phyloP scores from a whole-genome alignment of 1,140 invertebrate genomes.

The Drosophila setifemur region DNA sequence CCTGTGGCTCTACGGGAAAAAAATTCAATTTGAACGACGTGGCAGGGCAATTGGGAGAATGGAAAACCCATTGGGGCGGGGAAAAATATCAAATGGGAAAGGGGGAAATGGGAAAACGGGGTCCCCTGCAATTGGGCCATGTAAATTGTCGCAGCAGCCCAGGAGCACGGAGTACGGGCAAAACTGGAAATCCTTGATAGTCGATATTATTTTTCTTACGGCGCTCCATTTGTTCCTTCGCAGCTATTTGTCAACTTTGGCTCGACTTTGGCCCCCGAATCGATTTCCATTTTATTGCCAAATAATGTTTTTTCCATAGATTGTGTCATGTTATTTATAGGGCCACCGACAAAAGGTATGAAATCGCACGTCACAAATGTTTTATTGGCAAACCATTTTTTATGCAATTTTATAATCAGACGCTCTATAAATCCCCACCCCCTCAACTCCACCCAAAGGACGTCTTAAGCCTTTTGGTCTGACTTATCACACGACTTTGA shows the following conservation, averaged over 20 bases:
- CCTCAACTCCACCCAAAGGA: not conserved
- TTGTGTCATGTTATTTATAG: conserved; percentile 81
- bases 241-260: conserved; percentile 76
- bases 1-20: conserved; percentile 46
- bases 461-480: conserved; percentile 24
- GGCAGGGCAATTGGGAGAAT: conserved; percentile 44
- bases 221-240: conserved; percentile 78
- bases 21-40: conserved; percentile 76
- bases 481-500: conserved; percentile 72
- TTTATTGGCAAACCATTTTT: conserved; percentile 79
- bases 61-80: conserved; percentile 46
- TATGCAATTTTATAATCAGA: conserved; percentile 78
- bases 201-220: conserved; percentile 79
- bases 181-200: conserved; percentile 70
- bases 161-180: conserved; percentile 16
- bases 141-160: conserved; percentile 71
- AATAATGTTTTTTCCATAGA: conserved; percentile 76
- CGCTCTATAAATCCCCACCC: conserved; percentile 61
- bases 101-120: conserved; percentile 4
- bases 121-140: conserved; percentile 74
- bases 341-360: conserved; percentile 70
- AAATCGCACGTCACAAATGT: conserved; percentile 78
- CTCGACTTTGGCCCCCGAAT: conserved; percentile 45
- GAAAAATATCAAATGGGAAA: not conserved
- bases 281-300: conserved; percentile 82